Conservation (phyloP, 2,888 invertebrate species). For the Cataglyphis rosenhaueri region DNA sequence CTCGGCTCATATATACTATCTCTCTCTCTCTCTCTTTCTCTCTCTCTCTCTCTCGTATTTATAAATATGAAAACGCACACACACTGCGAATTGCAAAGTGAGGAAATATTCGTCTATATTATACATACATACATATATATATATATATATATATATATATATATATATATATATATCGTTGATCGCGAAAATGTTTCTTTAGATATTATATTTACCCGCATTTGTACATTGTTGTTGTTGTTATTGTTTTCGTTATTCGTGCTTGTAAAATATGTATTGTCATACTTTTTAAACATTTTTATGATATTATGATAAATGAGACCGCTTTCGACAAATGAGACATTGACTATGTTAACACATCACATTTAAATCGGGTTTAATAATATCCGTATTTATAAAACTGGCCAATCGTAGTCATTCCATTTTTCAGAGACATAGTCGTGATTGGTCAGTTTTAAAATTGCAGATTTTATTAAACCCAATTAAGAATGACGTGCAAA, state of each 20-base stretch:
- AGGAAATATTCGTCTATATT: conserved; percentile 21
- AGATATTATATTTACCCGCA: conserved; percentile 29
- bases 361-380: too few species aligned
- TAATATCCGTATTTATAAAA: too few species aligned
- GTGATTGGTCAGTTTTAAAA: too few species aligned
- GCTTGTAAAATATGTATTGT: conserved; percentile 18
- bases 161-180: conserved; percentile 25
- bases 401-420: too few species aligned
- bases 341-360: too few species aligned
- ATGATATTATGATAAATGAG: neutral
- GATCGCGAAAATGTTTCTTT: conserved; percentile 32
- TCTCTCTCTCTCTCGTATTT: conserved; percentile 58
- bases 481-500: too few species aligned
- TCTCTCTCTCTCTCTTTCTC: conserved; percentile 21
- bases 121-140: too few species aligned
- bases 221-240: neutral
- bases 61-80: conserved; percentile 60
- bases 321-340: neutral
- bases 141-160: too few species aligned
- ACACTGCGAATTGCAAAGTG: conserved; percentile 54
- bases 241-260: neutral
- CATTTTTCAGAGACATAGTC: too few species aligned
- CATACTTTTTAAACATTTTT: neutral
- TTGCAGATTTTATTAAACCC: too few species aligned
- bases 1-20: conserved; percentile 33